Percentiles rank a stretch among this genome's conserved stretches.
Evolutionary conservation across 2,797 vertebrate species (phyloP).

Genomic region (Microctenopoma steveboyesi): DNA sequence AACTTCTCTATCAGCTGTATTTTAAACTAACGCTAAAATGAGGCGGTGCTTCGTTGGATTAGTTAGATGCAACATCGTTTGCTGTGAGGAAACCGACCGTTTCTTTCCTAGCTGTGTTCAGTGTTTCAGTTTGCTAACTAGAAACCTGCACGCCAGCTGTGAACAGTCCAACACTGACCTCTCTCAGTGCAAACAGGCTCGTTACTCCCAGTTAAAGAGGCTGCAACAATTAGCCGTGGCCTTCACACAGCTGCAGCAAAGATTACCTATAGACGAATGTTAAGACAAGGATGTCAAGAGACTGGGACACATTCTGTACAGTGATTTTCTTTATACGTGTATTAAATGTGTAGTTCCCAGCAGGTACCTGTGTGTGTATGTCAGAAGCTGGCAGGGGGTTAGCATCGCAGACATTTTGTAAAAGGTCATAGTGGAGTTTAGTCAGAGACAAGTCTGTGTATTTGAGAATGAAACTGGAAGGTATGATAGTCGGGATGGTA

Average conservation of each 20-base stretch:
- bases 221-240: slow-evolving; percentile 8
- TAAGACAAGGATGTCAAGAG: slow-evolving; percentile 10
- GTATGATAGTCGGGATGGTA: slow-evolving; percentile 40
- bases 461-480: slow-evolving; percentile 55
- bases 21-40: background rate
- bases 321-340: slow-evolving; percentile 29
- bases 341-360: slow-evolving; percentile 42
- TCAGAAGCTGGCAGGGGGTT: slow-evolving; percentile 68
- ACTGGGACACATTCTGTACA: slow-evolving; percentile 5
- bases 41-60: background rate
- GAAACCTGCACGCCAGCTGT: background rate
- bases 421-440: slow-evolving; percentile 74
- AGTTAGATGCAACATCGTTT: too few relatives aligned
- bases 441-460: slow-evolving; percentile 45
- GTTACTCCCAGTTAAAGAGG: background rate
- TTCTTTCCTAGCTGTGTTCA: background rate
- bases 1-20: background rate
- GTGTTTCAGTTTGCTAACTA: background rate
- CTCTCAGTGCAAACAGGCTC: background rate
- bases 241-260: slow-evolving; percentile 11
- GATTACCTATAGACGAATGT: slow-evolving; percentile 14
- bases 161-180: slow-evolving; percentile 3
- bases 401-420: slow-evolving; percentile 67
- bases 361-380: slow-evolving; percentile 60
- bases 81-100: background rate